Base-by-base conservation (phyloP, 2,888 invertebrate genomes). In the Azorinus chamasolen region DNA sequence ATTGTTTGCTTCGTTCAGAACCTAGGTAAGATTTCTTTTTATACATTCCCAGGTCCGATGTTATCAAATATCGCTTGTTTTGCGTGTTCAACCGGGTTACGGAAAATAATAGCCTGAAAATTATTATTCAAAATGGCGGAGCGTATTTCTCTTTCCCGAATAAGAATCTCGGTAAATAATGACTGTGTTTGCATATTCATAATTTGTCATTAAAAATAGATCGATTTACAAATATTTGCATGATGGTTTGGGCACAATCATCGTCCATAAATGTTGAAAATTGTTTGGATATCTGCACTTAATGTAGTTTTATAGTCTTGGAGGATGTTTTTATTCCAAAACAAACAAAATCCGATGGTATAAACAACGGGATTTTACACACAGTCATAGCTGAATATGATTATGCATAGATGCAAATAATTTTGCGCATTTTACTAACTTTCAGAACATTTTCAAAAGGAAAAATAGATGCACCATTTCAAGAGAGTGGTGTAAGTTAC, bases 61-160 rank as follows among this genome's bases (percentile, higher is more conserved):
- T 32, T 10, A 32, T 32, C 32, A 6, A 6, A 32, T 4, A 32
- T 4, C 10, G 5, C 32, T 10, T 32, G 32, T 32, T 4, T 32
- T 32, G 32, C 32, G 32, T 6, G 32, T 41, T 57, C 43, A 2
- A 41, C 1, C 24, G 24, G 10, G 54, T 71, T 61, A 75, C 83
- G 85, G 81, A 84, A 79, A 85, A 85, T 87, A 88, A 86, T 85
- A 80, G 74, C 54, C 46, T 27, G 68, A 41, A 85, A 82, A 85
- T 89, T 88, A 89, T 88, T 89, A 89, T 89, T 89, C 89, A 89
- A 89, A 89, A 89, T 89, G 89, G 89, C 87, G 79, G 83, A 75
- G 37, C 69, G 64, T 66, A 66, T 61, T 68, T 32, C 73, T 81
- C 76, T 76, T 73, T 79, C 77, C 77, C 86, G 83, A 86, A 86